These are phyloP conservation scores for Microcebus tavaratra DNA, from an alignment of 2,113 vertebrate species.

Conservation along the genomic window DNA sequence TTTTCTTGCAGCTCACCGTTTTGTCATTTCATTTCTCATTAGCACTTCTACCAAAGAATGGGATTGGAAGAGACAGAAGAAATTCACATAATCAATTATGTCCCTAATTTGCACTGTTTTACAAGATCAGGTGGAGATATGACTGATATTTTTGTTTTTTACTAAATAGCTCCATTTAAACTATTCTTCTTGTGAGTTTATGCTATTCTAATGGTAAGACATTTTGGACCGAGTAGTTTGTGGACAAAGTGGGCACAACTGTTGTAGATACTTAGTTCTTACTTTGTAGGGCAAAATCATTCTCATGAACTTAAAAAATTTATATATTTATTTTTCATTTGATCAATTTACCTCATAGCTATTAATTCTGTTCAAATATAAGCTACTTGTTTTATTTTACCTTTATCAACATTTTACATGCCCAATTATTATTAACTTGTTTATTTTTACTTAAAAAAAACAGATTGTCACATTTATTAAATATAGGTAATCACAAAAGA, in stretches of 20 bases:
- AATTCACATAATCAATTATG: conserved; percentile 20
- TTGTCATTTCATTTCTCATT: conserved; percentile 26
- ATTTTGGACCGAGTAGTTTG: not conserved
- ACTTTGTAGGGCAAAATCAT: not conserved
- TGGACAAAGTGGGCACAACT: not conserved
- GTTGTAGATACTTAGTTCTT: not conserved
- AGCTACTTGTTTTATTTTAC: not conserved
- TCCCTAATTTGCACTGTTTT: not conserved
- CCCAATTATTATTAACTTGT: not conserved
- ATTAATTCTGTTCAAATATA: not conserved
- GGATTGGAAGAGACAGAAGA: conserved; percentile 19
- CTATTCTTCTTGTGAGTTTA: not conserved
- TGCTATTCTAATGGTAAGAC: not conserved
- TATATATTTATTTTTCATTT: not conserved
- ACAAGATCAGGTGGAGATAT: not conserved
- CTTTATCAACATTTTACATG: not conserved
- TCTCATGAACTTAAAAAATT: not conserved
- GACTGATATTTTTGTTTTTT: not conserved
- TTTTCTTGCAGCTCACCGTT: not conserved
- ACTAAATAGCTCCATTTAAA: not conserved
- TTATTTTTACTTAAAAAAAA: conserved; percentile 13
- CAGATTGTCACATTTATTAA: conserved; percentile 62
- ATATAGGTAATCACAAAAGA: conserved; percentile 53
- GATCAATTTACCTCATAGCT: not conserved
- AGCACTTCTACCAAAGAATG: not conserved